phyloP scores from a whole-genome alignment of 2,113 vertebrate species.

The Myodes glareolus region DNA sequence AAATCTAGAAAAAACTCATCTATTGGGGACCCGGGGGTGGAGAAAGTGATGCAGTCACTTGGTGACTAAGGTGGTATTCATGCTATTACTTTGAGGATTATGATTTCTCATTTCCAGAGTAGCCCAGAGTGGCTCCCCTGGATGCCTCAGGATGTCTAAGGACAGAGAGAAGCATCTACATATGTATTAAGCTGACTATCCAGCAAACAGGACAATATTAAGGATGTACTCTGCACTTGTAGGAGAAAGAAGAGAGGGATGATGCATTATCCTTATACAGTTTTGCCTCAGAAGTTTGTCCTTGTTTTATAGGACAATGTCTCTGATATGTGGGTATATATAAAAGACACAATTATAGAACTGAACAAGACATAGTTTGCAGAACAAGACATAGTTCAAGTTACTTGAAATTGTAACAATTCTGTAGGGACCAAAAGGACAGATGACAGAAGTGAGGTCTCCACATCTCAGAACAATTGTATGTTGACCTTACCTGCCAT shows the following conservation, averaged over 20 bases:
- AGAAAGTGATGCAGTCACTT: not conserved
- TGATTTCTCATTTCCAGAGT: not conserved
- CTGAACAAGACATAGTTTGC: not conserved
- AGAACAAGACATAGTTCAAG: too few species aligned
- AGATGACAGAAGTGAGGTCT: not conserved
- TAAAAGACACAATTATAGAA: not conserved
- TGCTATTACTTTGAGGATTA: not conserved
- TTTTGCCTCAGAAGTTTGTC: not conserved
- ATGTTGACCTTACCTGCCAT: not conserved
- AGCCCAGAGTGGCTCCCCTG: not conserved
- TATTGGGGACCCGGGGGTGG: not conserved
- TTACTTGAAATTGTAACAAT: too few species aligned
- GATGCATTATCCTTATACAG: not conserved
- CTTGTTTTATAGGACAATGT: not conserved
- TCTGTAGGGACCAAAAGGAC: not conserved
- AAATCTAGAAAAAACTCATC: constrained; percentile 28
- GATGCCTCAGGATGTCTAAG: not conserved
- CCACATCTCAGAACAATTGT: not conserved
- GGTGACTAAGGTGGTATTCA: not conserved
- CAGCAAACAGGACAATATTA: not conserved
- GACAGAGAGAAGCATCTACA: not conserved
- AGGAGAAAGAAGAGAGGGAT: not conserved
- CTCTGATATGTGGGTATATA: not conserved
- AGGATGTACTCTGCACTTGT: not conserved
- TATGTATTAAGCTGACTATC: not conserved